Percentiles rank a stretch among this genome's conserved stretches.
phyloP scores from a whole-genome alignment of 1,140 invertebrate species.

The Drosophila asahinai region DNA sequence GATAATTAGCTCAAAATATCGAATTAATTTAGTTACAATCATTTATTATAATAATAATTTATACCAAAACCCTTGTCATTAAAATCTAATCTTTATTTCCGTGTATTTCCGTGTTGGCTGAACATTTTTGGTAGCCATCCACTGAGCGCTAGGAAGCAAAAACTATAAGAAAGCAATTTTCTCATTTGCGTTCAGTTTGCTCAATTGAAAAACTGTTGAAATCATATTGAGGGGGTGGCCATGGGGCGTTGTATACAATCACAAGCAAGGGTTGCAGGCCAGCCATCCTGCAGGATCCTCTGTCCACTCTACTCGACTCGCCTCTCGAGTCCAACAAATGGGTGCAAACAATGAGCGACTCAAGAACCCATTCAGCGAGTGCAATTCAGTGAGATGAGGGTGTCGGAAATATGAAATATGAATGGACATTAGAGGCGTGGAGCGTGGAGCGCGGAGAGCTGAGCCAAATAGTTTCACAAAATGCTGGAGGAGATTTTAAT shows the following conservation, averaged over 20 bases:
- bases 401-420: conserved; percentile 43
- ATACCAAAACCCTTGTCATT: background rate
- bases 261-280: conserved; percentile 44
- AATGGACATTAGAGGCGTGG: conserved; percentile 12
- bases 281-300: conserved; percentile 25
- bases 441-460: background rate
- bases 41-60: background rate
- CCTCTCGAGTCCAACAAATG: conserved; percentile 16
- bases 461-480: conserved; percentile 32
- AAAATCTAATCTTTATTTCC: background rate
- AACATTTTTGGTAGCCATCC: conserved; percentile 18
- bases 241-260: conserved; percentile 4
- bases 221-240: conserved; percentile 23
- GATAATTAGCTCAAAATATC: background rate
- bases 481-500: conserved; percentile 25
- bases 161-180: conserved; percentile 77
- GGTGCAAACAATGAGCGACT: conserved; percentile 46
- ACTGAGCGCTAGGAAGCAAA: conserved; percentile 11
- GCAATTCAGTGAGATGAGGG: conserved; percentile 14
- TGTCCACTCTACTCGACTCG: conserved; percentile 18
- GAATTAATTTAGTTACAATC: no score
- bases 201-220: conserved; percentile 69
- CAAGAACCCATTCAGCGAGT: conserved; percentile 24
- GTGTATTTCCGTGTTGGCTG: conserved; percentile 10
- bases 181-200: conserved; percentile 56